phyloP scores from a whole-genome alignment of 2,113 vertebrate species.

The Sylvia atricapilla region DNA sequence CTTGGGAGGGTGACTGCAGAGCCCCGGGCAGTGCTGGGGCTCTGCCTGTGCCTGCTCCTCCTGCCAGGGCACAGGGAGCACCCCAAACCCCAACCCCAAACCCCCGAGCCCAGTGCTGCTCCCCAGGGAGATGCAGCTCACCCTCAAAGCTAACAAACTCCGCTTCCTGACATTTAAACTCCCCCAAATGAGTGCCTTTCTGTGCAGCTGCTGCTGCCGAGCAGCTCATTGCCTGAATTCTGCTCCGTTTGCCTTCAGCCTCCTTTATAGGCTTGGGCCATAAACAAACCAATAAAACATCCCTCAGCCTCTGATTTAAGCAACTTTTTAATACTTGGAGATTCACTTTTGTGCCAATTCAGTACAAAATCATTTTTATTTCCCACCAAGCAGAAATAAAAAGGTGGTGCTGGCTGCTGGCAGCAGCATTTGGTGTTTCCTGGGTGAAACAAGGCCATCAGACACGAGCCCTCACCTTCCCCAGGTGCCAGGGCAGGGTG shows the following conservation, averaged over 20 bases:
- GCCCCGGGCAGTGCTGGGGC: too few species aligned
- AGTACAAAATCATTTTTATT: neutral
- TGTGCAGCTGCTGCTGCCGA: neutral
- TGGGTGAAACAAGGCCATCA: rapidly evolving
- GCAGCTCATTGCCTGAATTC: neutral
- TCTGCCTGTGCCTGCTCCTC: too few species aligned
- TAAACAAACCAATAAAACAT: neutral
- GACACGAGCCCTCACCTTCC: rapidly evolving
- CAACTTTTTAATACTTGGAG: neutral
- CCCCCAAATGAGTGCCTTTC: rapidly evolving
- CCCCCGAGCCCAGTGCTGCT: too few species aligned
- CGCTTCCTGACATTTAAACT: neutral
- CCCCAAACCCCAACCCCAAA: neutral
- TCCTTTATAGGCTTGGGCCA: rapidly evolving
- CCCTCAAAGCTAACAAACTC: neutral
- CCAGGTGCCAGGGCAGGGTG: rapidly evolving
- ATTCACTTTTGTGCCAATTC: neutral
- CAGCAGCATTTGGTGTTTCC: neutral
- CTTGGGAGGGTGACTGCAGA: neutral
- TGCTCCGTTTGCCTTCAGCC: neutral
- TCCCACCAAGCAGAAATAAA: neutral
- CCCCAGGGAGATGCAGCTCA: neutral
- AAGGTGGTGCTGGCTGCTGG: neutral
- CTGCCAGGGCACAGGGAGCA: neutral
- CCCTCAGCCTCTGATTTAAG: neutral